phyloP scores from a whole-genome alignment of 2,797 vertebrate species.

The Centroberyx gerrardi region DNA sequence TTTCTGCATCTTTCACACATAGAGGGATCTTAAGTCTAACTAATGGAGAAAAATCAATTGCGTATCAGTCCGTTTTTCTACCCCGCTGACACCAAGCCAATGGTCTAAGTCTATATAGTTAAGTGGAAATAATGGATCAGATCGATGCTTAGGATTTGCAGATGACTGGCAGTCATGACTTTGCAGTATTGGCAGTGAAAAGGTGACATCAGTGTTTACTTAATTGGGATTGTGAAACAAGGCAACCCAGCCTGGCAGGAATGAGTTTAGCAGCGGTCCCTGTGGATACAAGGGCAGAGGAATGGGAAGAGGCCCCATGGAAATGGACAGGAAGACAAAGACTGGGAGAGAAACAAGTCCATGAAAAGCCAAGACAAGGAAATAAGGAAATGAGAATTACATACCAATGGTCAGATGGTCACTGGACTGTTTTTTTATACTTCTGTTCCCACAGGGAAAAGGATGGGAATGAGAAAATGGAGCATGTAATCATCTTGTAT shows the following conservation, averaged over 20 bases:
- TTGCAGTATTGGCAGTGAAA: no score
- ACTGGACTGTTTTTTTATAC: constrained; percentile 45
- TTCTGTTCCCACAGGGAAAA: constrained; percentile 22
- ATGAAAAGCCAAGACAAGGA: constrained; percentile 60
- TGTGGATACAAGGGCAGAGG: constrained; percentile 48
- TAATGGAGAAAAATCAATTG: no score
- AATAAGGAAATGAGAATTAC: constrained; percentile 41
- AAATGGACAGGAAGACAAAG: constrained; percentile 59
- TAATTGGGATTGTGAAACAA: background rate
- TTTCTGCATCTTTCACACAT: no score
- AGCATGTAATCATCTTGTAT: background rate
- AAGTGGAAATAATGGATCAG: background rate
- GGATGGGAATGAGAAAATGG: background rate
- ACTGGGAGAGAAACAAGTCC: constrained; percentile 39
- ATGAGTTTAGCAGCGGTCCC: constrained; percentile 47
- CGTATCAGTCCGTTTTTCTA: no score
- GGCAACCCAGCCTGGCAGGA: constrained; percentile 18
- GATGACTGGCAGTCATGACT: no score
- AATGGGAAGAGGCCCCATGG: constrained; percentile 64
- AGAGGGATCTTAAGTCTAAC: no score
- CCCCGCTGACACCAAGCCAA: no score
- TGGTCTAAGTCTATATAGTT: no score
- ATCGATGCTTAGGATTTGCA: no score
- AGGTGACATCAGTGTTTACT: background rate
- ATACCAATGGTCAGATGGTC: constrained; percentile 33